Percentiles rank a stretch among this genome's conserved stretches.
These are phyloP conservation scores for Lampropteryx suffumata DNA, from an alignment of 2,888 invertebrate genomes.

Conservation along the genomic window DNA sequence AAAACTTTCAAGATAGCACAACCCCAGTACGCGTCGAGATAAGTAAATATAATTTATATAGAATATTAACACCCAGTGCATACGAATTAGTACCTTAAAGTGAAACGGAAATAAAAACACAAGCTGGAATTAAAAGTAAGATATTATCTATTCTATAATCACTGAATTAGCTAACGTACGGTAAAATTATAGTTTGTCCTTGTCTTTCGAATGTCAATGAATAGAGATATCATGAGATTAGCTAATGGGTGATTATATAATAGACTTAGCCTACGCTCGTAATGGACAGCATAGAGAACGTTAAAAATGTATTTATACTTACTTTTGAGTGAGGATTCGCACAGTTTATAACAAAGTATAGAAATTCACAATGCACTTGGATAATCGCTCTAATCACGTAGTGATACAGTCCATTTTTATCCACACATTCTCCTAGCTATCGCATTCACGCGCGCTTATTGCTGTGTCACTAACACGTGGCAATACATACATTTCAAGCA, in stretches of 20 bases:
- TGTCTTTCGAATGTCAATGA: no score
- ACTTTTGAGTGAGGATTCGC: constrained; percentile 23
- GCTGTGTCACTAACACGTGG: constrained; percentile 11
- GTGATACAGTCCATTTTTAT: constrained; percentile 16
- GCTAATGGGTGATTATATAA: no score
- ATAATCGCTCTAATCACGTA: constrained; percentile 5
- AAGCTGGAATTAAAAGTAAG: constrained; percentile 73
- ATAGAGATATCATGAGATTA: no score
- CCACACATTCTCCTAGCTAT: constrained; percentile 18
- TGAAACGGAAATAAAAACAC: constrained; percentile 64
- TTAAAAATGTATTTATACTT: constrained; percentile 30
- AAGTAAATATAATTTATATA: constrained; percentile 42
- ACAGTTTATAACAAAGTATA: constrained; percentile 16
- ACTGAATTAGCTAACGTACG: no score
- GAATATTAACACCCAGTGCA: constrained; percentile 77
- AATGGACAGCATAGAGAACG: constrained; percentile 55
- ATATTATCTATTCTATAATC: no score
- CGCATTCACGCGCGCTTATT: constrained; percentile 15
- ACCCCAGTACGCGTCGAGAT: constrained; percentile 54
- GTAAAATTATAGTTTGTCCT: no score
- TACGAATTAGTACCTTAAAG: constrained; percentile 68
- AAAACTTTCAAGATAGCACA: constrained; percentile 71
- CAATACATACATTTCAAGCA: constrained; percentile 17
- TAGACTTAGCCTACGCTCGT: constrained; percentile 59
- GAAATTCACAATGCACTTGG: constrained; percentile 4